phyloP scores from a whole-genome alignment of 2,113 vertebrate species.

The Leptocoma aspasia region DNA sequence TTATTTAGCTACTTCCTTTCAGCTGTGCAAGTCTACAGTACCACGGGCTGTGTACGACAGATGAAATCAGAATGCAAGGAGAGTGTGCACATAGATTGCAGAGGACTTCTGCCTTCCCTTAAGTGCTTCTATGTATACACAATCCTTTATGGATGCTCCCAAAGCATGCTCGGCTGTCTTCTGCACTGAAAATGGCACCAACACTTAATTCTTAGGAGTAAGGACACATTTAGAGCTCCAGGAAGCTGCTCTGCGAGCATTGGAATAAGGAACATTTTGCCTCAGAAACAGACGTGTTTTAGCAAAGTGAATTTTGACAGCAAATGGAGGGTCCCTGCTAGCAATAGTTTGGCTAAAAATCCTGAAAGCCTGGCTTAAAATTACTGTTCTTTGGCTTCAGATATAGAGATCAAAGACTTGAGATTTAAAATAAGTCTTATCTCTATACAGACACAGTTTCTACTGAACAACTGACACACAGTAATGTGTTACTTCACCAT shows the following conservation, averaged over 20 bases:
- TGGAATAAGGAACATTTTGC: background rate
- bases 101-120: background rate
- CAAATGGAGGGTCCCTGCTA: background rate
- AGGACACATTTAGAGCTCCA: background rate
- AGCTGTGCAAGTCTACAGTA: background rate
- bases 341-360: background rate
- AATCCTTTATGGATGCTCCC: background rate
- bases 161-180: background rate
- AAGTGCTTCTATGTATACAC: background rate
- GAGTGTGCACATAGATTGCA: background rate
- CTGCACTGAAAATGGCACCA: background rate
- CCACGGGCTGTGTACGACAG: background rate
- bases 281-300: background rate
- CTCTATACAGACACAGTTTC: background rate
- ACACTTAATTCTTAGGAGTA: background rate
- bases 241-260: background rate
- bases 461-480: background rate
- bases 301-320: background rate
- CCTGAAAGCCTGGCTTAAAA: background rate
- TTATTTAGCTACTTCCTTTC: background rate
- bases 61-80: background rate
- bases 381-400: background rate
- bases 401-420: background rate
- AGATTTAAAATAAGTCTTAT: conserved; percentile 36
- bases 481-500: conserved; percentile 3